Evolutionary conservation across 2,797 vertebrate species (phyloP).

Genomic region (Cygnus olor): DNA sequence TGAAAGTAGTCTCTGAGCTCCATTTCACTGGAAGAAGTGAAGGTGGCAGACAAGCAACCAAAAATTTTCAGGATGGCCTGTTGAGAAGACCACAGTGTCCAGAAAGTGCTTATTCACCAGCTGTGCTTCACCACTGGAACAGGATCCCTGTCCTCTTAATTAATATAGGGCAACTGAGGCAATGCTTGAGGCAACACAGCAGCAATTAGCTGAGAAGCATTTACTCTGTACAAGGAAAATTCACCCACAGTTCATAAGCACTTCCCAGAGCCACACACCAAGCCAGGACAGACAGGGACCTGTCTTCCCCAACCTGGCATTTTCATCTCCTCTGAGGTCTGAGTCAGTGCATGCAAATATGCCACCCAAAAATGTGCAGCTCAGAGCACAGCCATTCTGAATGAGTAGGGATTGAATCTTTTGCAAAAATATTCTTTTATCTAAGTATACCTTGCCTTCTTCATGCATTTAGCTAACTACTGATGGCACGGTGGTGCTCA

Average conservation of each 20-base stretch:
- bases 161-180: background rate
- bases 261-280: background rate
- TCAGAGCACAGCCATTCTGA: background rate
- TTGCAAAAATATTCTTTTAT: background rate
- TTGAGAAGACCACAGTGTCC: background rate
- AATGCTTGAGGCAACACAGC: background rate
- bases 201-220: background rate
- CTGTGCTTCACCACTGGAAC: background rate
- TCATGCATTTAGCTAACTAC: background rate
- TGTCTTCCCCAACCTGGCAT: background rate
- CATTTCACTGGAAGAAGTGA: background rate
- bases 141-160: background rate
- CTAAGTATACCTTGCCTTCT: background rate
- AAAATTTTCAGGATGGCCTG: background rate
- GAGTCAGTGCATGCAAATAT: rapidly evolving
- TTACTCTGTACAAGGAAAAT: background rate
- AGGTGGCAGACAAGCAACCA: background rate
- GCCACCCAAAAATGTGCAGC: rapidly evolving
- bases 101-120: background rate
- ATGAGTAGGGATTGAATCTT: background rate
- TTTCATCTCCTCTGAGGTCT: background rate
- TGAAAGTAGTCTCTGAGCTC: background rate
- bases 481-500: background rate
- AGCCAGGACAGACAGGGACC: background rate
- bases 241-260: background rate